Base-by-base conservation (phyloP, 2,113 vertebrate species). In the Antechinus stuartii region DNA sequence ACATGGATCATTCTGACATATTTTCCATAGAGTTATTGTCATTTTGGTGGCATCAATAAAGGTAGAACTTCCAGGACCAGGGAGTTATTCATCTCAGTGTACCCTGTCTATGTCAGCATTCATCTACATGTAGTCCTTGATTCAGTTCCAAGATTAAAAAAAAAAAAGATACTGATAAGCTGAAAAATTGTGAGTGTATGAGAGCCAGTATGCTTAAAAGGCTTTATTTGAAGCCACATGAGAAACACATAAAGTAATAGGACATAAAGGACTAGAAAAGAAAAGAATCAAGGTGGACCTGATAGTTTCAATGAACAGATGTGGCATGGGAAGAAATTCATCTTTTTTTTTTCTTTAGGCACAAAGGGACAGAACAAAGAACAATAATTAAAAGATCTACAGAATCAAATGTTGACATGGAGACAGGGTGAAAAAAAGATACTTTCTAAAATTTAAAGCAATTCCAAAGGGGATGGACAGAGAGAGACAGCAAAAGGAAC, bases 1-100 rank as follows among this genome's bases (percentile, higher is more conserved):
- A 68, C 12, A 76, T 76, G 4, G 4, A 1, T 76, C 14, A n/a
- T 76, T 76, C 16, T n/a, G 30, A 76, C 19, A 3, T 19, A 5
- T 2, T 35, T 16, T 76, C n/a, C 35, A n/a, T n/a, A n/a, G n/a
- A 6, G 1, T 0, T n/a, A n/a, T 1, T 19, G 16, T 7, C 6
- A 22, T 42, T 42, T 42, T 42, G 35, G 16, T 16, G 19, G 68
- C 4, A 19, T 84, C 4, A 22, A 84, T 84, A 42, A 0, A n/a
- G 35, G n/a, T n/a, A 84, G 19, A 22, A 4, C 1, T 84, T 52
- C 50, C 6, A 49, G 49, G 49, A 49, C 49, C 3, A 49, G 3
- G 14, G 0, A n/a, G 0, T 42, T 22, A 42, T 84, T 22, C 42
- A 84, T n/a, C 4, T 84, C 16, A 84, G 35, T 42, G 5, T 22